Conservation (phyloP, 2,888 invertebrate genomes). For the Dryomyza anilis region DNA sequence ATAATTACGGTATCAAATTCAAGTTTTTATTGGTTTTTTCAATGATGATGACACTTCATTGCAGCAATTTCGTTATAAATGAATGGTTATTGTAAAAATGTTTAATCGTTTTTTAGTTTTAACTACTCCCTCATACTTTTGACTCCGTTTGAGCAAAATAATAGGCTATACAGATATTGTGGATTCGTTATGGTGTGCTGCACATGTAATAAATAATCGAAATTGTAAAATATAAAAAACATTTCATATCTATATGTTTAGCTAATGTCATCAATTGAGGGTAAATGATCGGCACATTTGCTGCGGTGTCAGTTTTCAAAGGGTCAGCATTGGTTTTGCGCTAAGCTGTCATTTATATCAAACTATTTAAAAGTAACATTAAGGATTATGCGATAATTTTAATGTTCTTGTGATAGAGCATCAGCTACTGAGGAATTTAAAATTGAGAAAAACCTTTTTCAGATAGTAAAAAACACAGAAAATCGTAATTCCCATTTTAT, state of each 20-base stretch:
- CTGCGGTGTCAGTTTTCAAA: constrained; percentile 9
- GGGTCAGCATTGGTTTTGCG: constrained; percentile 16
- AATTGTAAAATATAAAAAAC: no score
- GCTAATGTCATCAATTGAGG: constrained; percentile 12
- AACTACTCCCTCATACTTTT: no score
- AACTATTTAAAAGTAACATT: neutral
- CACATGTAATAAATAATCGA: constrained; percentile 21
- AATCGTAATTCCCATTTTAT: no score
- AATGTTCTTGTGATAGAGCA: no score
- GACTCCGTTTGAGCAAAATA: no score
- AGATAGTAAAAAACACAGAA: no score
- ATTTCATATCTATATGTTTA: constrained; percentile 13
- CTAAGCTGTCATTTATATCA: constrained; percentile 11
- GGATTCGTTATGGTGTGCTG: constrained; percentile 10
- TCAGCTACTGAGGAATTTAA: no score
- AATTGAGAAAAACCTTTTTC: no score
- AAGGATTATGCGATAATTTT: no score
- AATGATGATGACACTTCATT: no score
- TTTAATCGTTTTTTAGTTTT: constrained; percentile 8
- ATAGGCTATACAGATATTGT: no score
- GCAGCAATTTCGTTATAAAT: neutral
- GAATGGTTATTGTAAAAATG: constrained; percentile 17
- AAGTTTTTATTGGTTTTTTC: neutral
- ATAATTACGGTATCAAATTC: constrained; percentile 5
- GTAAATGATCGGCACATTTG: no score